Evolutionary conservation across 1,140 invertebrate species (phyloP), one percentile per base, ranked within the genome.

Genomic region (Campodea augens): DNA sequence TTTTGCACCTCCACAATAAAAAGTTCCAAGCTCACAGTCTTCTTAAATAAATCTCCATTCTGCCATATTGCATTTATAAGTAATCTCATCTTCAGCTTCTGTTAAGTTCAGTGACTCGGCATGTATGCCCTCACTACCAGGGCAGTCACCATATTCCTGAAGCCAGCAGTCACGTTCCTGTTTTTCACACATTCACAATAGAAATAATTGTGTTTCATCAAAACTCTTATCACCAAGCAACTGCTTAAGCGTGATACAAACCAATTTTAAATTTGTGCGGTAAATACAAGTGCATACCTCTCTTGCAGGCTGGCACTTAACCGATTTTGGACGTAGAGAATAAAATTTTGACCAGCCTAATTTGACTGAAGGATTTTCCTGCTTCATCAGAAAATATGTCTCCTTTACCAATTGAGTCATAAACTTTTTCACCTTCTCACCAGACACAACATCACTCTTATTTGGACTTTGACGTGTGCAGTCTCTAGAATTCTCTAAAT

Each of bases 301-400:
- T 18, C 36, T n/a, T n/a, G 4, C 20, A 37, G 36, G 36, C 20
- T 37, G 36, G 20, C 15, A 18, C 36, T 37, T 37, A 37, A 37
- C 36, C 36, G n/a, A 37, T 37, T 37, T 37, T 19, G 36, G 36
- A 18, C 36, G 36, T n/a, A 37, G 20, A 37, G 36, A 37, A 37
- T 37, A 37, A 37, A 37, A 10, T 37, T 37, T 37, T 19, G 36
- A 18, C n/a, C 15, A 19, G 20, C 36, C 36, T 37, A 37, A n/a
- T 37, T 37, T 37, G n/a, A 37, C 36, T 19, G 15, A n/a, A 18
- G 36, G 36, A 37, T 37, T n/a, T 10, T 37, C n/a, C 20, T 37
- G 36, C 20, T 37, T 37, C 36, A 37, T 37, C 3, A 37, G 3
- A 19, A 19, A 37, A 19, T 37, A 37, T 37, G 36, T 19, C 20